Evolutionary conservation across 2,888 invertebrate genomes (phyloP), one percentile per base, ranked within the genome.

Genomic region (Mesochorus sp.): DNA sequence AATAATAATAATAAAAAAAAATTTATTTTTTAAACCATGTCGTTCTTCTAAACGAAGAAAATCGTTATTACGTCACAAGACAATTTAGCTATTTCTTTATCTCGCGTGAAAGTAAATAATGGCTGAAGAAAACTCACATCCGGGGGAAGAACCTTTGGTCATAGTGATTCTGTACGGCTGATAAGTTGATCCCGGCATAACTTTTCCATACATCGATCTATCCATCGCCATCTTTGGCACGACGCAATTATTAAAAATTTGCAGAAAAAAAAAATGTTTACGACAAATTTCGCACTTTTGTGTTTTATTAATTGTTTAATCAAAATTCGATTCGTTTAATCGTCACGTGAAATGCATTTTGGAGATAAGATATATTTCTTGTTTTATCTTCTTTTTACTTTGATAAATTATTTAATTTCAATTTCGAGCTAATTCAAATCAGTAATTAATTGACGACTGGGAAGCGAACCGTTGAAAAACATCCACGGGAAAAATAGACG

Each of bases 121-220:
- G 21, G 24, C 49, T 31, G n/a, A n/a, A 10, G 77, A 76, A 91
- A 92, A 95, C 96, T 96, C 93, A 96, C 96, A 96, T 93, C 96
- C 96, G 85, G 96, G 96, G 87, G 95, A 94, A 83, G 95, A 95
- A 88, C 96, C 96, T 92, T 96, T 95, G 92, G 95, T 95, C 91
- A 96, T 93, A 66, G 96, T 95, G 91, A 97, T 96, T 91, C 96
- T 94, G 92, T 96, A 97, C 64, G 97, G 97, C 88, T 96, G 95
- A 91, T 96, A 94, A 89, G 95, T 95, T 57, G 86, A 83, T 87
- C 96, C 96, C 67, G 96, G 96, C 90, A 95, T 94, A 89, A 96
- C 94, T 93, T 96, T 96, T 84, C 97, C 97, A 91, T 97, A 97
- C 96, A 96, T 97, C 91, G 96, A 95, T 90, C 97, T 94, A 94